A percentile compares a stretch with the other conserved stretches of the same genome.
Conservation (phyloP, 2,797 vertebrate species). For the Pangasius sanitwongsei region DNA sequence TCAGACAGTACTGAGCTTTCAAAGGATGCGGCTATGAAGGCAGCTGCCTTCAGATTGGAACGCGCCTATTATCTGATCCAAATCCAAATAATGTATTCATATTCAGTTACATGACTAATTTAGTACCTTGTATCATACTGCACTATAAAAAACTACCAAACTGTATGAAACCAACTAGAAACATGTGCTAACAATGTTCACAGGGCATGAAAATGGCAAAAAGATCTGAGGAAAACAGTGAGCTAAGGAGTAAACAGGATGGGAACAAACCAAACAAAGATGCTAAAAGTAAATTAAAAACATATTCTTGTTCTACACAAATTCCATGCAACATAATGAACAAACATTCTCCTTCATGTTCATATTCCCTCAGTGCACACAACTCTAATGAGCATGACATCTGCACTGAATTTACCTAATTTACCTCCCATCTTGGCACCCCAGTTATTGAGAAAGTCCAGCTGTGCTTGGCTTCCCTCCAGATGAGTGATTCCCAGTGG, state of each 20-base stretch:
- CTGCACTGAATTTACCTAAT: constrained; percentile 43
- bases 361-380: constrained; percentile 17
- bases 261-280: background rate
- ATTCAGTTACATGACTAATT: background rate
- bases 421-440: constrained; percentile 21
- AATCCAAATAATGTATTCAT: background rate
- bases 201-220: background rate
- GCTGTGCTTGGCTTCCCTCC: constrained; percentile 33
- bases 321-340: constrained; percentile 7
- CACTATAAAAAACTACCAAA: background rate
- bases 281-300: background rate
- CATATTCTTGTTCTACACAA: background rate
- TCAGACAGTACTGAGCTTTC: background rate
- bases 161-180: background rate
- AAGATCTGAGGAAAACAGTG: background rate
- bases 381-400: constrained; percentile 26
- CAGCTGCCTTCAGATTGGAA: background rate
- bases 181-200: background rate
- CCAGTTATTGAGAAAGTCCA: constrained; percentile 25
- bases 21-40: background rate
- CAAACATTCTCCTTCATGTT: constrained; percentile 18
- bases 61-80: background rate
- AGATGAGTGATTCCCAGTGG: constrained; percentile 49
- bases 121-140: background rate
- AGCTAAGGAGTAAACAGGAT: background rate